Conservation (phyloP, 2,797 vertebrate species). For the Sardinella longiceps region DNA sequence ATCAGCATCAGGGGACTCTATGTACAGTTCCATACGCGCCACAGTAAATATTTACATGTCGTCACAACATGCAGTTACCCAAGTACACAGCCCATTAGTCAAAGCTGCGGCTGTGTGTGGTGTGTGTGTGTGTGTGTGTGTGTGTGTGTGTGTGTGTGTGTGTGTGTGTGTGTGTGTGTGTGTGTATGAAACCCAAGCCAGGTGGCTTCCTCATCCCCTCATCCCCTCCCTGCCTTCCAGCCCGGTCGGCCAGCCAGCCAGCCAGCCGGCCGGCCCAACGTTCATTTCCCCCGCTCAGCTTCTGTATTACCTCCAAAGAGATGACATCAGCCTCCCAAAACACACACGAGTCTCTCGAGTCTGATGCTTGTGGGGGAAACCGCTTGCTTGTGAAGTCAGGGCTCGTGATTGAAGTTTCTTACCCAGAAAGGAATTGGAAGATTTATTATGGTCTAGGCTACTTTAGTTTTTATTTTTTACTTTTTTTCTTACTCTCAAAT, state of each 20-base stretch:
- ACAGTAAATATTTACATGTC: slow-evolving; percentile 36
- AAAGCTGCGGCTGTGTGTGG: not conserved
- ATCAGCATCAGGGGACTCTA: not conserved
- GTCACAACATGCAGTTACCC: not conserved
- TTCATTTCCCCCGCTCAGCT: not conserved
- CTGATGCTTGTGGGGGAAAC: not conserved
- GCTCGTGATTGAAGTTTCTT: not conserved
- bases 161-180: too few relatives aligned
- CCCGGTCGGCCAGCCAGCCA: too few relatives aligned
- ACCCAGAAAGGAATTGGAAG: not conserved
- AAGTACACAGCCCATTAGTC: not conserved
- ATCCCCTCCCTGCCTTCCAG: slow-evolving; percentile 49
- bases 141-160: too few relatives aligned
- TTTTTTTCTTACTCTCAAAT: not conserved
- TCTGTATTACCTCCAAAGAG: slow-evolving; percentile 1
- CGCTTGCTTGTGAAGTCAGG: not conserved
- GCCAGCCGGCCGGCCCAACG: slow-evolving; percentile 40
- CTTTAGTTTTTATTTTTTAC: not conserved
- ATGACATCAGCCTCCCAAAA: not conserved
- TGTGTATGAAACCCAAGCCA: not conserved
- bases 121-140: too few relatives aligned
- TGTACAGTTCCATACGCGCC: not conserved
- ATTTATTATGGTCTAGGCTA: not conserved
- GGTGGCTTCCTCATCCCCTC: slow-evolving; percentile 14
- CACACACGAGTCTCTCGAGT: not conserved